Conservation (phyloP, 2,113 vertebrate species). For the Mormoops blainvillei region DNA sequence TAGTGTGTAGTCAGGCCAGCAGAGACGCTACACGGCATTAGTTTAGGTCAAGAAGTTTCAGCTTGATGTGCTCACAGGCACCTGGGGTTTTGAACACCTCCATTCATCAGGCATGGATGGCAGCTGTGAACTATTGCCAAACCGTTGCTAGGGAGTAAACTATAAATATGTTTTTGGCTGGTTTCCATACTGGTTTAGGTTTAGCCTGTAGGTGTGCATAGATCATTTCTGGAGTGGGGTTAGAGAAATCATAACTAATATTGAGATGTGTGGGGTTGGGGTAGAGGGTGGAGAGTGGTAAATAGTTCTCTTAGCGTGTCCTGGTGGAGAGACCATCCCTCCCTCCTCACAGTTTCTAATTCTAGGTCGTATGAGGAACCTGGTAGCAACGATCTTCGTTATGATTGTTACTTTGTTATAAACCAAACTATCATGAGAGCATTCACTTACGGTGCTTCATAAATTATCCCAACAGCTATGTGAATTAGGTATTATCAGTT, state of each 20-base stretch:
- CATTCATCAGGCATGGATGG: constrained; percentile 30
- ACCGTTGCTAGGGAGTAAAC: not conserved
- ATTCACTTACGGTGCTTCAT: not conserved
- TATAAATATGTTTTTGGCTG: constrained; percentile 18
- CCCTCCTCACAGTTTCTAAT: not conserved
- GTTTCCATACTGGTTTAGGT: not conserved
- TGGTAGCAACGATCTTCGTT: not conserved
- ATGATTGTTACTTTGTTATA: not conserved
- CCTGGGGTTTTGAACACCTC: not conserved
- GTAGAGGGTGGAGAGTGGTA: not conserved
- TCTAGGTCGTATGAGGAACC: not conserved
- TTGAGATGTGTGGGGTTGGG: not conserved
- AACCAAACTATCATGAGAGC: not conserved
- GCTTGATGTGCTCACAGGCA: not conserved
- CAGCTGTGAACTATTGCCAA: constrained; percentile 10
- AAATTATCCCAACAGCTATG: not conserved
- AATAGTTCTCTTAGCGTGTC: not conserved
- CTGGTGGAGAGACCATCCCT: not conserved
- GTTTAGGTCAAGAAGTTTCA: not conserved
- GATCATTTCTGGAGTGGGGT: not conserved
- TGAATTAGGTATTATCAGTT: not conserved
- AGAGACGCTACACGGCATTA: not conserved
- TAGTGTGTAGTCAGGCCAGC: not conserved
- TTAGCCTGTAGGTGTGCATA: not conserved
- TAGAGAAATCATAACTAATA: constrained; percentile 2